Evolutionary conservation across 2,888 invertebrate species (phyloP).

Genomic region (Eristalis pertinax): DNA sequence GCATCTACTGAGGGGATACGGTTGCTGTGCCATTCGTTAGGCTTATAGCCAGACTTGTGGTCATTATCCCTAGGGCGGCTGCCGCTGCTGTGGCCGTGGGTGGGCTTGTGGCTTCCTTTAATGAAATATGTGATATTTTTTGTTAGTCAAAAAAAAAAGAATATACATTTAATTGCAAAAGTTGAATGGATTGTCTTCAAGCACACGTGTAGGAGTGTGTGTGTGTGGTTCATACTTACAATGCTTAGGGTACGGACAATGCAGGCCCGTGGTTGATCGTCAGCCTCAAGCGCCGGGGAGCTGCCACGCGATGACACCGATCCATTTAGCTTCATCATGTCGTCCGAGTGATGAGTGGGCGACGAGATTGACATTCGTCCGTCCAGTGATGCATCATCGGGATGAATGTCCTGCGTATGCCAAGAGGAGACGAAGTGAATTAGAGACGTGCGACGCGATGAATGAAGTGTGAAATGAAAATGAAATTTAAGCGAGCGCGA

Average conservation of each 20-base stretch:
- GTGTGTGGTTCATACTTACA: slow-evolving; percentile 76
- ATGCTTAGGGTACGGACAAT: slow-evolving; percentile 81
- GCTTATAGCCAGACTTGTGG: slow-evolving; percentile 78
- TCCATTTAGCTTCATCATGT: slow-evolving; percentile 79
- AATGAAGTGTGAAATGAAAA: slow-evolving; percentile 33
- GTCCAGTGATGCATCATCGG: slow-evolving; percentile 79
- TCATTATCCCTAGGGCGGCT: slow-evolving; percentile 76
- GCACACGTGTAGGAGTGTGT: neutral
- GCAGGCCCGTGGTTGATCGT: slow-evolving; percentile 78
- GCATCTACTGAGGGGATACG: slow-evolving; percentile 73
- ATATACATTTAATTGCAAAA: slow-evolving; percentile 21
- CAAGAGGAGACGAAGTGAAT: slow-evolving; percentile 24
- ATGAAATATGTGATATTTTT: slow-evolving; percentile 42
- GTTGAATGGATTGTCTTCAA: slow-evolving; percentile 13
- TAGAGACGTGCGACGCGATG: slow-evolving; percentile 1
- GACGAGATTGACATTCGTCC: slow-evolving; percentile 78
- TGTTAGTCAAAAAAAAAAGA: slow-evolving; percentile 2
- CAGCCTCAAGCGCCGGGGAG: slow-evolving; percentile 78
- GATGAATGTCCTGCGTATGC: slow-evolving; percentile 76
- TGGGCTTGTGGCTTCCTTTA: slow-evolving; percentile 72
- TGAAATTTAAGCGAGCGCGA: slow-evolving; percentile 23
- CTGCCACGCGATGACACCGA: slow-evolving; percentile 80
- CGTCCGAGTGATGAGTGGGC: slow-evolving; percentile 76
- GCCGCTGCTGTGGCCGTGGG: slow-evolving; percentile 63
- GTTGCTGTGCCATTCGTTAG: slow-evolving; percentile 77